Conservation (phyloP, 2,888 invertebrate genomes). For the Microdon myrmicae region DNA sequence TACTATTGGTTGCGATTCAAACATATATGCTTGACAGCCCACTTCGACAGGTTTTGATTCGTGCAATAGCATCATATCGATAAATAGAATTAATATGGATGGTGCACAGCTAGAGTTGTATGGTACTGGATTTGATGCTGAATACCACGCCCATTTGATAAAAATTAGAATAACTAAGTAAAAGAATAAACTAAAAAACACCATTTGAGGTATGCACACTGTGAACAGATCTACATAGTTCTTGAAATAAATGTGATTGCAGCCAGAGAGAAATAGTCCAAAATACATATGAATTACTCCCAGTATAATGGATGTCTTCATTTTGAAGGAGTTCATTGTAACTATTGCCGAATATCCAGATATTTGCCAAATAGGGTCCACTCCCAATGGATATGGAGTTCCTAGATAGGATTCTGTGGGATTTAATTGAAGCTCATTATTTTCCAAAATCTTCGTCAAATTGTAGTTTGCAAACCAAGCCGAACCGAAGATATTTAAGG, state of each 20-base stretch:
- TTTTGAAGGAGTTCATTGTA: conserved; percentile 93
- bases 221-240: conserved; percentile 75
- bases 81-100: conserved; percentile 79
- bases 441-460: conserved; percentile 64
- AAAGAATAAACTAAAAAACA: conserved; percentile 86
- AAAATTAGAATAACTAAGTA: conserved; percentile 92
- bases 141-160: conserved; percentile 86
- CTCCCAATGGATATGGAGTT: conserved; percentile 78
- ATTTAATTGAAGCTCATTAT: conserved; percentile 70
- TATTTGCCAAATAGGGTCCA: conserved; percentile 80
- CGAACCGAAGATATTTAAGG: conserved; percentile 90
- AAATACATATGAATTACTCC: conserved; percentile 95
- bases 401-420: conserved; percentile 69
- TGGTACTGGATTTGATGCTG: conserved; percentile 65
- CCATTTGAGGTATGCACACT: conserved; percentile 88
- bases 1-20: conserved; percentile 73
- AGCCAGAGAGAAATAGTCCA: conserved; percentile 83
- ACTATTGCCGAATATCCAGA: conserved; percentile 87
- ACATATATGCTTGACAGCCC: conserved; percentile 73
- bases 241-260: conserved; percentile 78
- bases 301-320: conserved; percentile 93
- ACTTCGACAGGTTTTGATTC: conserved; percentile 55
- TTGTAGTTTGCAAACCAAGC: conserved; percentile 78
- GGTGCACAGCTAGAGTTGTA: conserved; percentile 73
- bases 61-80: conserved; percentile 80